Base-by-base conservation (phyloP, 2,797 vertebrate species). In the Amphiprion clarkii region DNA sequence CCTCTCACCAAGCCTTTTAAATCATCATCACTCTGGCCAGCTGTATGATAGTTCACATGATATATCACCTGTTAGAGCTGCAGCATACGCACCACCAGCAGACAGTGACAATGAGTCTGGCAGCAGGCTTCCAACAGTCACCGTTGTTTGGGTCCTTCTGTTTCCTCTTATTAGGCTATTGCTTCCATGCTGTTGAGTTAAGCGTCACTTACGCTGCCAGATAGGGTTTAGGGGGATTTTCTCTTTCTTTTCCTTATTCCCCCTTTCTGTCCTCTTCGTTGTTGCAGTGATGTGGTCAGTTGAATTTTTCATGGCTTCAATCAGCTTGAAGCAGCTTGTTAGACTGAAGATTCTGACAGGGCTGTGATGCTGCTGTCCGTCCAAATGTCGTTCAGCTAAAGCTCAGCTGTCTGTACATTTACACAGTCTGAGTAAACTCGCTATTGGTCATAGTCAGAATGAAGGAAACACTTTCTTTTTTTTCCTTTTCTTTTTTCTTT, bases 1-100 rank as follows among this genome's bases (percentile, higher is more conserved):
- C 89, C 90, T 82, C 81, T 85, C 85, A 71, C 78, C 79, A 0
- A 91, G 88, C 91, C 90, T 93, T 95, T 94, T 94, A 94, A 94
- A 94, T 93, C 93, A 93, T 92, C 91, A 92, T 93, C 92, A 89
- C 90, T 88, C 82, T 61, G 66, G 84, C 90, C 77, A 71, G 88
- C 90, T 87, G 86, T 63, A 74, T 82, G 89, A 89, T 89, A 71
- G 81, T 87, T 90, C 87, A 79, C 87, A 84, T 91, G 92, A 93
- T 91, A 83, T 90, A 88, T 90, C 79, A 89, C 85, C 87, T 89
- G 91, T 90, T 89, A 71, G 88, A 90, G 83, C 74, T 39, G 73
- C 82, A 46, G 73, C 78, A 56, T 69, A 73, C 66, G 59, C 69
- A 67, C 72, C 78, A 65, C 58, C 89, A 51, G 77, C 76, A 78